Evolutionary conservation across 2,113 vertebrate species (phyloP).

Genomic region (Sceloporus undulatus): DNA sequence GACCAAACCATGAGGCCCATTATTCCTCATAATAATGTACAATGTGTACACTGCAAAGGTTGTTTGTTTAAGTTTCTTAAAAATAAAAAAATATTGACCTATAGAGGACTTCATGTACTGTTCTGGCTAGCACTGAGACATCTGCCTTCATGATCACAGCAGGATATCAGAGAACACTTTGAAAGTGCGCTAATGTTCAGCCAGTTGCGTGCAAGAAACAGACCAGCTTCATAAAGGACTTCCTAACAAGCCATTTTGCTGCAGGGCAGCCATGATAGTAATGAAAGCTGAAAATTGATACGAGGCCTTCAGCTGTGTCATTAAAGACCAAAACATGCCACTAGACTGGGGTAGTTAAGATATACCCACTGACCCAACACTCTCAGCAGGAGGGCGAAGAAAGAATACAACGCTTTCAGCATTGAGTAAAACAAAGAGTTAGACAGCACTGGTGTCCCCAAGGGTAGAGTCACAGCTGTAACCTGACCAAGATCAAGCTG

Average conservation of each 20-base stretch:
- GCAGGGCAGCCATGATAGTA: slow-evolving; percentile 27
- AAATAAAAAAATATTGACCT: background rate
- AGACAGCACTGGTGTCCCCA: background rate
- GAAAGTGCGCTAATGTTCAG: background rate
- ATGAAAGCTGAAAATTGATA: slow-evolving; percentile 27
- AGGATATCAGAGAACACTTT: background rate
- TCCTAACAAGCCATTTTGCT: slow-evolving; percentile 17
- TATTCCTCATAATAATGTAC: background rate
- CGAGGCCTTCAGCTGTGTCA: slow-evolving; percentile 14
- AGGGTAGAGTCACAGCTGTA: slow-evolving; percentile 5
- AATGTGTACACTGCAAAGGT: background rate
- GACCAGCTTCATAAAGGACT: background rate
- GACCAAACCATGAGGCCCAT: background rate
- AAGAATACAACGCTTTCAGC: slow-evolving; percentile 19
- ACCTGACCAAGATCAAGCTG: slow-evolving; percentile 21
- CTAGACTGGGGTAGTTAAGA: slow-evolving; percentile 8
- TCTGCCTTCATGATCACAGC: slow-evolving; percentile 28
- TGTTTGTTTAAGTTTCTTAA: background rate
- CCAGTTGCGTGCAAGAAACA: slow-evolving; percentile 22
- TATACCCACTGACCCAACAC: slow-evolving; percentile 4
- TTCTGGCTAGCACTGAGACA: background rate
- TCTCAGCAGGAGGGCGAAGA: slow-evolving; percentile 14
- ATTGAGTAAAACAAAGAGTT: background rate
- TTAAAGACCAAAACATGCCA: slow-evolving; percentile 23
- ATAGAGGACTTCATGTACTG: background rate